Percentiles rank a stretch among this genome's conserved stretches.
Conservation (phyloP, 35 echinoderm and acorn worm species). For the Acanthaster planci region DNA sequence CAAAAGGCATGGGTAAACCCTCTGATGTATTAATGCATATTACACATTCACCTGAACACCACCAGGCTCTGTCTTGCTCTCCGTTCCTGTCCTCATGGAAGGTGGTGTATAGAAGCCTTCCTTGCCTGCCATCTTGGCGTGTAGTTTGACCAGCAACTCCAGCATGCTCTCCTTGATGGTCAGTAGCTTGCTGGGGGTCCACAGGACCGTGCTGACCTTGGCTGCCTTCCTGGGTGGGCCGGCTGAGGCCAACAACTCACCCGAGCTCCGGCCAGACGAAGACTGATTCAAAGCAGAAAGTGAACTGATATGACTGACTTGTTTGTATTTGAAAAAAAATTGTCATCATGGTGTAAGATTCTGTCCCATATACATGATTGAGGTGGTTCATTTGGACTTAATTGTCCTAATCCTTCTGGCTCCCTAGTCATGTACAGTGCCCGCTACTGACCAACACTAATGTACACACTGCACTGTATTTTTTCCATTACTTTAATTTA, state of each 20-base stretch:
- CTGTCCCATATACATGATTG: too few relatives aligned
- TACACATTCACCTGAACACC: neutral
- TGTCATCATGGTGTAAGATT: slow-evolving; percentile 10
- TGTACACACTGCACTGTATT: too few relatives aligned
- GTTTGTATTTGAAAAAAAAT: neutral
- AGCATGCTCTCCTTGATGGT: slow-evolving; percentile 48
- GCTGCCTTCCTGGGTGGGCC: neutral
- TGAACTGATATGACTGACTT: neutral
- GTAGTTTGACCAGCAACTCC: slow-evolving; percentile 78
- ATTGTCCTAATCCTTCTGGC: too few relatives aligned
- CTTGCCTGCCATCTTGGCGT: slow-evolving; percentile 64
- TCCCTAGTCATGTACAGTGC: too few relatives aligned
- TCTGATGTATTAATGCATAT: too few relatives aligned
- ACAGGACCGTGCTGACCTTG: neutral
- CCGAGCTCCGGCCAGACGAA: too few relatives aligned
- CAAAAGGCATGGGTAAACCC: too few relatives aligned
- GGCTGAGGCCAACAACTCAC: neutral
- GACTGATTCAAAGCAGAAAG: neutral
- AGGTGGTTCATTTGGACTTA: too few relatives aligned
- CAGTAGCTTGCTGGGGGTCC: slow-evolving; percentile 27
- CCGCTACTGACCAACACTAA: too few relatives aligned
- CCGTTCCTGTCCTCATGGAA: slow-evolving; percentile 1
- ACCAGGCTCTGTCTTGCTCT: neutral
- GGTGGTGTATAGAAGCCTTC: slow-evolving; percentile 59
- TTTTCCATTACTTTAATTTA: too few relatives aligned